Conservation (phyloP, 2,113 vertebrate genomes). For the Ptychochromis oligacanthus region DNA sequence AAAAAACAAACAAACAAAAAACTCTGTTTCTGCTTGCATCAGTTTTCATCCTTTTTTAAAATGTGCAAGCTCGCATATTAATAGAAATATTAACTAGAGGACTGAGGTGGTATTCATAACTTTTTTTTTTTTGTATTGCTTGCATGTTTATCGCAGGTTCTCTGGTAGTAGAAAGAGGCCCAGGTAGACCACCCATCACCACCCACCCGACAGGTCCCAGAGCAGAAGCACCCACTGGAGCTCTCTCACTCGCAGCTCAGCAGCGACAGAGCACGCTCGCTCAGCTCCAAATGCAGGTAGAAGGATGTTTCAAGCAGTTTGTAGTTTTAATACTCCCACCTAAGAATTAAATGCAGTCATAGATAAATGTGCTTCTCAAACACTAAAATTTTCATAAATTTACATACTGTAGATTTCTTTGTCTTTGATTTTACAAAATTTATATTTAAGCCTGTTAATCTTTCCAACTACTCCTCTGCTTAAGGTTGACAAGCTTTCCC, state of each 20-base stretch:
- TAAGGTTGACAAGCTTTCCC: slow-evolving; percentile 82
- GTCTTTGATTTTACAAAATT: no score
- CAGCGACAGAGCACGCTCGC: slow-evolving; percentile 80
- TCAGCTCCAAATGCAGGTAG: slow-evolving; percentile 83
- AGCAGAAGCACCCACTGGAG: slow-evolving; percentile 59
- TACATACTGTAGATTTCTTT: not conserved
- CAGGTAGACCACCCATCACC: slow-evolving; percentile 51
- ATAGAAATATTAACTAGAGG: not conserved
- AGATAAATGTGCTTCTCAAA: not conserved
- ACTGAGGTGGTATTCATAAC: not conserved
- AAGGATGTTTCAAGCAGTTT: not conserved
- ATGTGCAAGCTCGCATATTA: not conserved
- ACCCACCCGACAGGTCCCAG: slow-evolving; percentile 68
- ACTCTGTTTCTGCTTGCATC: not conserved
- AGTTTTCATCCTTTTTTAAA: not conserved
- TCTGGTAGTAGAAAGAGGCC: slow-evolving; percentile 76
- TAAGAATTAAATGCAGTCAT: not conserved
- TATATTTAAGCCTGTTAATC: not conserved
- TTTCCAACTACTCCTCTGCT: slow-evolving; percentile 29
- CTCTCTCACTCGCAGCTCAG: slow-evolving; percentile 56
- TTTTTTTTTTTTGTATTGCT: not conserved
- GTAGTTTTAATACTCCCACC: not conserved
- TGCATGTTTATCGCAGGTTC: slow-evolving; percentile 64
- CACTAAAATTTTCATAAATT: not conserved
- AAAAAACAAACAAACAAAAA: rapidly evolving